Base-by-base conservation (phyloP, 2,797 vertebrate species). In the Parotocinclus haroldoi region DNA sequence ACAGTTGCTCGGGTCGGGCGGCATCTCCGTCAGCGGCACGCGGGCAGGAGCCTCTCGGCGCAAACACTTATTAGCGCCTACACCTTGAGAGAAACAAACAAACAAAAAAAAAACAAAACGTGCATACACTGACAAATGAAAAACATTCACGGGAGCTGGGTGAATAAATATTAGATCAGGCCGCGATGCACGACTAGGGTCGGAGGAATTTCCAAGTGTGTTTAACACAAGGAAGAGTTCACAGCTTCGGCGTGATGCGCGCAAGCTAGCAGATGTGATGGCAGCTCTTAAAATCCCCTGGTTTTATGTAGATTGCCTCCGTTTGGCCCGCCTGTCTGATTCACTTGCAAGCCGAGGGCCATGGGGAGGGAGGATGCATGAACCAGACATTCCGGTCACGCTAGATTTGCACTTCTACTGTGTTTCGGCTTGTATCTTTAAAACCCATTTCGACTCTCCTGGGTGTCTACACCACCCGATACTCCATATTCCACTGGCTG, bases 381-480 rank as follows among this genome's bases (percentile, higher is more conserved):
- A 59, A 73, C 65, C 51, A 61, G 59, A 59, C 69, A 62, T 13
- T 27, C n/a, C 18, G 27, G 73, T 68, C 67, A 78, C 2, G 84
- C 87, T 84, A 84, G 78, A 89, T 89, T 88, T 87, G 83, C 83
- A 86, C 86, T 85, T 86, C 81, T 68, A 84, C 82, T 84, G 82
- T 85, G 84, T 86, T 87, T 84, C 76, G 79, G 80, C 84, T 83
- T 78, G 78, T 83, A 83, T 66, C 79, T 87, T 77, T 79, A 74
- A 85, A 89, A 88, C 81, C 85, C 83, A 74, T 87, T 85, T 85
- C 69, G 71, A 74, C 85, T 86, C 82, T 86, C 80, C 81, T 85
- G 85, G 83, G 82, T 89, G 85, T 83, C 81, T 59, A 7, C 13
- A 76, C 85, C 85, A 87, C 83, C 72, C 74, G 81, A 84, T 69